phyloP scores from a whole-genome alignment of 2,888 invertebrate species.

The Agrochola lota region DNA sequence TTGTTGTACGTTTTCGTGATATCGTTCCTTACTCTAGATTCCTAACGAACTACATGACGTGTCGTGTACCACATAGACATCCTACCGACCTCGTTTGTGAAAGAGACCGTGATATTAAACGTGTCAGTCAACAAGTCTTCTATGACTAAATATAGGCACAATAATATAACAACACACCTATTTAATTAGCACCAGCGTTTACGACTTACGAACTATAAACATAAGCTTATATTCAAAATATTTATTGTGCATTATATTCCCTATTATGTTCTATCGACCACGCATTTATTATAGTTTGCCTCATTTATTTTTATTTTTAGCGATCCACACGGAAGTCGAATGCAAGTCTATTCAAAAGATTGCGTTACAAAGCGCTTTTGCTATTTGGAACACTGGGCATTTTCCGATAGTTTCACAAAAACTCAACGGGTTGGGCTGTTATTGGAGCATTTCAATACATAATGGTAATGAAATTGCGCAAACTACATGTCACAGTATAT shows the following conservation, averaged over 20 bases:
- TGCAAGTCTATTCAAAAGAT: slow-evolving; percentile 53
- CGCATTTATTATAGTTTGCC: slow-evolving; percentile 49
- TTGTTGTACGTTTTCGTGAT: not conserved
- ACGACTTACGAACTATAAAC: slow-evolving; percentile 41
- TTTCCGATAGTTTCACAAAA: slow-evolving; percentile 58
- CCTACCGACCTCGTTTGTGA: not conserved
- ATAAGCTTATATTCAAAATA: slow-evolving; percentile 30
- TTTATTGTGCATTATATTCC: slow-evolving; percentile 37
- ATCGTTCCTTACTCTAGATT: not conserved
- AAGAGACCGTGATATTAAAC: not conserved
- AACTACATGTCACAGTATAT: slow-evolving; percentile 45
- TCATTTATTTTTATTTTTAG: slow-evolving; percentile 61
- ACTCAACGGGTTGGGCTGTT: slow-evolving; percentile 55
- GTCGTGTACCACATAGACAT: not conserved
- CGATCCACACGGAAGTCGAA: slow-evolving; percentile 57
- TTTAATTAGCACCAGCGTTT: slow-evolving; percentile 47
- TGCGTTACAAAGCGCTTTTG: slow-evolving; percentile 61
- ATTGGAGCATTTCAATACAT: slow-evolving; percentile 61
- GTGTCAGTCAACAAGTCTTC: slow-evolving; percentile 12
- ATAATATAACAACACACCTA: slow-evolving; percentile 35
- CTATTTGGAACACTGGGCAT: slow-evolving; percentile 58
- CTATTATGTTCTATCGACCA: slow-evolving; percentile 33
- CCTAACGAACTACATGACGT: not conserved
- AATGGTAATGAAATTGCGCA: slow-evolving; percentile 57
- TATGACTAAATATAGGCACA: slow-evolving; percentile 28